Evolutionary conservation across 2,113 vertebrate genomes (phyloP).

Genomic region (Lontra canadensis): DNA sequence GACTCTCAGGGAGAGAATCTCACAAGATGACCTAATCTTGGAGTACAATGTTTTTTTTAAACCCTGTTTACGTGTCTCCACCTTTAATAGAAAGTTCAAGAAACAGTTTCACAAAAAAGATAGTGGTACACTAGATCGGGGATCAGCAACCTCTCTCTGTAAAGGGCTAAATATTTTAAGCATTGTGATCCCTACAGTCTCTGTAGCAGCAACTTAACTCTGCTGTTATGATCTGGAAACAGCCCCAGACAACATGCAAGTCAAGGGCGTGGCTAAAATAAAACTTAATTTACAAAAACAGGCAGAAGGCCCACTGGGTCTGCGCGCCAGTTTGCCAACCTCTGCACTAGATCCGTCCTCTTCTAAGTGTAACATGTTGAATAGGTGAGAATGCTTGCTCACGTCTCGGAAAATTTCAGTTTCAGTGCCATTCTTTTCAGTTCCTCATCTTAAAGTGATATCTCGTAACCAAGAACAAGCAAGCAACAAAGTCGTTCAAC

Average conservation of each 20-base stretch:
- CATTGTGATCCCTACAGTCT: not conserved
- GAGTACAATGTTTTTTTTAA: not conserved
- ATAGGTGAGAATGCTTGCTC: not conserved
- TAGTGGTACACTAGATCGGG: not conserved
- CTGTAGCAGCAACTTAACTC: not conserved
- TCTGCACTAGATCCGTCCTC: not conserved
- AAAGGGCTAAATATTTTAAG: slow-evolving; percentile 15
- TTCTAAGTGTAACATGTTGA: not conserved
- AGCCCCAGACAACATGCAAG: not conserved
- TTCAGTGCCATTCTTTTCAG: not conserved
- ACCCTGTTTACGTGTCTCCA: not conserved
- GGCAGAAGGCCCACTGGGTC: not conserved
- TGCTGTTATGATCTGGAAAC: not conserved
- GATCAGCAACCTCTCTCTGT: not conserved
- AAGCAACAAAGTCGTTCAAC: not conserved
- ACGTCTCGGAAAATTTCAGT: not conserved
- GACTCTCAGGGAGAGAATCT: not conserved
- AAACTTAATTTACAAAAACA: slow-evolving; percentile 35
- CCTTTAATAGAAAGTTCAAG: not conserved
- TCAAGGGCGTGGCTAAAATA: not conserved
- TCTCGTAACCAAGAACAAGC: not conserved
- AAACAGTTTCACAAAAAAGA: slow-evolving; percentile 32
- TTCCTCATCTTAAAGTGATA: not conserved
- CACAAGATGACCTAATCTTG: not conserved
- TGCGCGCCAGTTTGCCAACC: not conserved